A percentile compares a stretch with the other conserved stretches of the same genome.
phyloP scores from a whole-genome alignment of 1,140 invertebrate species.

The Sminthurides bifidus region DNA sequence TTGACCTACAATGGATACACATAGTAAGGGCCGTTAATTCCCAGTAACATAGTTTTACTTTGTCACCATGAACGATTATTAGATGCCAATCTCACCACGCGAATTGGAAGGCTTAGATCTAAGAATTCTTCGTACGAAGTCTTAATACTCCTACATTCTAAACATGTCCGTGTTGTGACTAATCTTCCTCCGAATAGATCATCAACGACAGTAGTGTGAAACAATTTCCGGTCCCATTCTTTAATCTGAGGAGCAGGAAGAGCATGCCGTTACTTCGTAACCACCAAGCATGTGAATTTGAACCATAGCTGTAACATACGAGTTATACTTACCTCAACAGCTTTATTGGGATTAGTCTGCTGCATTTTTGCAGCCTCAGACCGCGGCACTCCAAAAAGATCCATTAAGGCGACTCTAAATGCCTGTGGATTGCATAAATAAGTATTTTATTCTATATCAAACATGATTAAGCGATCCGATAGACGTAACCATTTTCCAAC shows the following conservation, averaged over 20 bases:
- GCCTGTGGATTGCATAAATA: conserved; percentile 44
- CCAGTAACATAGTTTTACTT: not conserved
- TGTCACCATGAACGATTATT: not conserved
- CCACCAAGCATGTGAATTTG: not conserved
- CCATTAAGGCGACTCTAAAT: conserved; percentile 62
- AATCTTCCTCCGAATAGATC: conserved; percentile 76
- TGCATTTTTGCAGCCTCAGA: conserved; percentile 39
- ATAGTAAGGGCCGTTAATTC: not conserved
- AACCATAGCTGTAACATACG: not conserved
- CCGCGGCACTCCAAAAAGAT: conserved; percentile 51
- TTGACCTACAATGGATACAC: not conserved
- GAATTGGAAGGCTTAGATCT: conserved; percentile 83
- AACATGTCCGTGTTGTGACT: conserved; percentile 77
- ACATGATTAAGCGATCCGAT: not conserved
- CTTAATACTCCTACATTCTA: conserved; percentile 73
- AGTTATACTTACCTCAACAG: conserved; percentile 49
- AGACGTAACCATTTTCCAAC: not conserved
- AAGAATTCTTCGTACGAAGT: conserved; percentile 82
- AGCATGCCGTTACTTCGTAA: too few species aligned
- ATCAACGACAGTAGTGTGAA: conserved; percentile 59
- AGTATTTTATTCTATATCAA: not conserved
- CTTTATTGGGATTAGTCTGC: conserved; percentile 50
- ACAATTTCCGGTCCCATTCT: conserved; percentile 26
- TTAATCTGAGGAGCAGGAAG: conserved; percentile 28
- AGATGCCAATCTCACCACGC: conserved; percentile 20